These are phyloP conservation scores for Meandrusa payeni DNA, from an alignment of 2,888 invertebrate species.

Conservation along the genomic window DNA sequence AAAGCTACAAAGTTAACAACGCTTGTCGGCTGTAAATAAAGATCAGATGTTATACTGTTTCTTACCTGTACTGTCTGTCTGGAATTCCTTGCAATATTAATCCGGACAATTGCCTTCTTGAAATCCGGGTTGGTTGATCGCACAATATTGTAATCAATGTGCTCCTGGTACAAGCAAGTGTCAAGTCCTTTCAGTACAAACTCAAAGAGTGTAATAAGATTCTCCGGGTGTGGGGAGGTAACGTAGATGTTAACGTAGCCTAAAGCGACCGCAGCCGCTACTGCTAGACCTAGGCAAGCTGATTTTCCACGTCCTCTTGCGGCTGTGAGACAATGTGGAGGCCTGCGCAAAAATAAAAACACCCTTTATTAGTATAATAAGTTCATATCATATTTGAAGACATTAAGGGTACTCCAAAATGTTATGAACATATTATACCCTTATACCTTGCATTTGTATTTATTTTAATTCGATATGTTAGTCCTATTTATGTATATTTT, in stretches of 20 bases:
- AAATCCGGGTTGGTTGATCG: conserved; percentile 97
- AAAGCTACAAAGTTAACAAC: no score
- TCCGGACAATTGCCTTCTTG: conserved; percentile 96
- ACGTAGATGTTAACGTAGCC: conserved; percentile 97
- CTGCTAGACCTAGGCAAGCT: conserved; percentile 95
- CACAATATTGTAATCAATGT: conserved; percentile 96
- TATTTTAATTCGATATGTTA: no score
- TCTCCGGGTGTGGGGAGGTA: conserved; percentile 98
- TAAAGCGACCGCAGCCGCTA: conserved; percentile 92
- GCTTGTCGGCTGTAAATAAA: no score
- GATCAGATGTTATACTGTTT: no score
- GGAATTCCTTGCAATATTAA: conserved; percentile 94
- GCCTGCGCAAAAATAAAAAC: conserved; percentile 73
- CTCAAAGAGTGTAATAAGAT: conserved; percentile 97
- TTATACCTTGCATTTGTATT: no score
- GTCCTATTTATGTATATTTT: no score
- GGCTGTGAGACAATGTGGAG: conserved; percentile 97
- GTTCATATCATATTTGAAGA: no score
- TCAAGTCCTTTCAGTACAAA: conserved; percentile 98
- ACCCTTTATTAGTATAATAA: no score
- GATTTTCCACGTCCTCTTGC: conserved; percentile 99
- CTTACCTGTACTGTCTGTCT: conserved; percentile 94
- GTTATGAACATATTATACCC: no score
- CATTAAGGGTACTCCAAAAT: no score
- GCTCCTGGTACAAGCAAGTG: conserved; percentile 96